Base-by-base conservation (phyloP, 23 tunicate genomes). In the Trididemnum nubilum region DNA sequence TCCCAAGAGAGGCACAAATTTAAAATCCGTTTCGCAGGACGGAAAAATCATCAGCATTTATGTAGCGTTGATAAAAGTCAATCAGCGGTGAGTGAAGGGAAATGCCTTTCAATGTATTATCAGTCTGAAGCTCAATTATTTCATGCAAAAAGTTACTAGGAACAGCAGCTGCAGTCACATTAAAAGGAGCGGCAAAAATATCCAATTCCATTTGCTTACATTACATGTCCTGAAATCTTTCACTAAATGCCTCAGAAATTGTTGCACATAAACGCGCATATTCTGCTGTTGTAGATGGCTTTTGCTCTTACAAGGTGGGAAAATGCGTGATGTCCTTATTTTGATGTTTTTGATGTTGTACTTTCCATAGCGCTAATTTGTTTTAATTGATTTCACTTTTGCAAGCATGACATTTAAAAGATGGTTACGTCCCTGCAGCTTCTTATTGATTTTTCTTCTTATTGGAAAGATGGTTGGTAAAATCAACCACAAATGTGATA, bases 241-340 rank as follows among this genome's bases (percentile, higher is more conserved):
- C 81, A 83, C 33, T 83, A 35, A 83, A 83, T 51, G 81, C 35
- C 51, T 73, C 87, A 57, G 49, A 24, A 73, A 83, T 60, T 33
- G 32, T 83, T 75, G 29, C 74, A 84, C 82, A 84, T 84, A 35
- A 82, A 60, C 21, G 75, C 23, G 88, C 82, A 76, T 84, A 84
- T 84, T 84, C 27, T 18, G 82, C 75, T 59, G 75, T 59, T 59
- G 88, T 59, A 76, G 88, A 59, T 34, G 82, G 88, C 59, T 84
- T 84, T 60, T 84, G 88, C 40, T 84, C 75, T 76, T 84, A 60
- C 35, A 84, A 76, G 74, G 88, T 84, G 40, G 88, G 88, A 33
- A 84, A 84, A 84, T 84, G 88, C 52, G 82, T 30, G 74, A 63
- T 59, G 75, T 84, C 36, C 7, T 84, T 84, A 44, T 76, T 63